Evolutionary conservation across 2,888 invertebrate genomes (phyloP), one percentile per base, ranked within the genome.

Genomic region (Xestia rhomboidea): DNA sequence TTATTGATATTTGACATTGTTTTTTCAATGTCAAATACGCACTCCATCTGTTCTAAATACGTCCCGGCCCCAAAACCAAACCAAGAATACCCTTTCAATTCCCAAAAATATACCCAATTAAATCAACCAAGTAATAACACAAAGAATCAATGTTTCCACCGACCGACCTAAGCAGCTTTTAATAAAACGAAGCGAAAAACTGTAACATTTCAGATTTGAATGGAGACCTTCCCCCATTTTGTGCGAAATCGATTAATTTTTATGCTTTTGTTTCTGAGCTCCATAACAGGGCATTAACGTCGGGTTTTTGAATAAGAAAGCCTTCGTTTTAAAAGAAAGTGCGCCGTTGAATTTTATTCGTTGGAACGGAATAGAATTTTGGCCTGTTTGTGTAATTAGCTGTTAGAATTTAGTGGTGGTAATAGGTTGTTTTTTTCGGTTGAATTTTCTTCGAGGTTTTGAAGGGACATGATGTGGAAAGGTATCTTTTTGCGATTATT

Each of bases 181-280:
- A 80, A 87, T 80, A 81, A 73, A 84, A 79, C 51, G 82, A 69
- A 77, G 66, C 30, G 64, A 67, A 77, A 79, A 77, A 84, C 73
- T 78, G 85, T 85, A 30, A 85, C 82, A 78, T 73, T 74, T 70
- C 72, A 73, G 62, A 79, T 81, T 80, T 79, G 77, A 80, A 85
- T 67, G 46, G 82, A 76, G n/a, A 68, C 41, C 66, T 73, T n/a
- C 73, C 73, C 72, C 66, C 73, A 51, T 76, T 82, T 77, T 77
- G 70, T 41, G 70, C 51, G 73, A 69, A 82, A 87, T 87, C 87
- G 84, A 87, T 87, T 85, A 87, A 82, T 87, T 87, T 87, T 87
- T 82, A 87, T 84, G 80, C 82, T 73, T 83, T 84, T 87, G 86
- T 86, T 85, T 82, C 78, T 57, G 51, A 64, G 73, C 54, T 69